Evolutionary conservation across 2,113 vertebrate genomes (phyloP).

Genomic region (Gyps fulvus): DNA sequence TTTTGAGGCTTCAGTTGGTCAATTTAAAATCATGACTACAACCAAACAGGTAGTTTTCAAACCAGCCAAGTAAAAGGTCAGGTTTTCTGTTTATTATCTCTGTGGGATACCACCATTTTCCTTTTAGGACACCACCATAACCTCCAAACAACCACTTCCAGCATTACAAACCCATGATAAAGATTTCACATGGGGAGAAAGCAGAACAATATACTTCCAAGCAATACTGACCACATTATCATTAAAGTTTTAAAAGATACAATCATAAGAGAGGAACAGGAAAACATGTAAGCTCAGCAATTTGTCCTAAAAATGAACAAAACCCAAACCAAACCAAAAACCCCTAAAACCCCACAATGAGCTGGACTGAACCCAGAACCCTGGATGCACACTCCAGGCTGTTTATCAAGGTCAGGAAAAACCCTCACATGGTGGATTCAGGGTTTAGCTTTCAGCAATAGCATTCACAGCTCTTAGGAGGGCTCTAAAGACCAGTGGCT

Average conservation of each 20-base stretch:
- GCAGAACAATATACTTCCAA: neutral
- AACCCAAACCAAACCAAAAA: neutral
- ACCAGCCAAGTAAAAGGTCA: neutral
- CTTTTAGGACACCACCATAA: neutral
- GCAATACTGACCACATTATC: neutral
- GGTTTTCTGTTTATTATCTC: neutral
- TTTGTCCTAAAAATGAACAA: neutral
- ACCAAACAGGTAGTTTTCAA: neutral
- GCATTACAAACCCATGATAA: neutral
- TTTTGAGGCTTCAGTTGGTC: neutral
- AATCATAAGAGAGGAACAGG: neutral
- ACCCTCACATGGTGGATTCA: accelerated
- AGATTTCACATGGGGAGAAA: neutral
- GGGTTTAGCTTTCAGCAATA: neutral
- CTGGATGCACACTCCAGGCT: neutral
- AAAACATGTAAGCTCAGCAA: neutral
- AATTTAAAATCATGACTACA: neutral
- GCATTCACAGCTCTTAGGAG: neutral
- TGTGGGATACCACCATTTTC: neutral
- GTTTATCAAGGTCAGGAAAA: neutral
- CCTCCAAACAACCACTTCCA: neutral
- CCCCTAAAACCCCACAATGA: neutral
- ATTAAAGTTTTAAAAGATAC: neutral
- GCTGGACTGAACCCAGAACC: neutral
- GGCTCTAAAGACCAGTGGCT: neutral